phyloP scores from a whole-genome alignment of 2,888 invertebrate genomes.

The Chrysolina americana region DNA sequence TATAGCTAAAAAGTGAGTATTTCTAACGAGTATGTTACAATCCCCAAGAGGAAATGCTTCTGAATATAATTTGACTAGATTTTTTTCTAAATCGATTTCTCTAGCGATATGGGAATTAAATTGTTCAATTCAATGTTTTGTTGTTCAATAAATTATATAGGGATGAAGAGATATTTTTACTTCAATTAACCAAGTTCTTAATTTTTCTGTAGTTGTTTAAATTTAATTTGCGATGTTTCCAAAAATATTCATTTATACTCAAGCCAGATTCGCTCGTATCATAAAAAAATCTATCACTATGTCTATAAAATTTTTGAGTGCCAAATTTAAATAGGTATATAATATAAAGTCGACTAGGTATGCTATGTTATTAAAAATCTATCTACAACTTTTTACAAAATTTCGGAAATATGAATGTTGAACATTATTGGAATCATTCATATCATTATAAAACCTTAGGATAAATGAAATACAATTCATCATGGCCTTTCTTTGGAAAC shows the following conservation, averaged over 20 bases:
- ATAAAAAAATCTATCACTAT: slow-evolving; percentile 48
- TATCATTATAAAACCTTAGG: slow-evolving; percentile 30
- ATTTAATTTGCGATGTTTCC: background rate
- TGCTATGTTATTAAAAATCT: slow-evolving; percentile 62
- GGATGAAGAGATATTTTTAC: no score
- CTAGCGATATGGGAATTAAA: no score
- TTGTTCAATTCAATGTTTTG: no score
- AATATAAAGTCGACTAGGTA: slow-evolving; percentile 63
- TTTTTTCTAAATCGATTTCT: no score
- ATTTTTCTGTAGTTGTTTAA: background rate
- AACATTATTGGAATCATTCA: slow-evolving; percentile 49
- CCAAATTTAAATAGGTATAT: slow-evolving; percentile 58
- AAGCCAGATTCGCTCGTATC: slow-evolving; percentile 22
- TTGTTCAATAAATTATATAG: no score
- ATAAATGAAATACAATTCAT: slow-evolving; percentile 42
- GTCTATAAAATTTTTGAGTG: slow-evolving; percentile 61
- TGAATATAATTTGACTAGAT: no score
- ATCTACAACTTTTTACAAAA: slow-evolving; percentile 64
- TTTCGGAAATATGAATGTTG: slow-evolving; percentile 55
- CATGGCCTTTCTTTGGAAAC: slow-evolving; percentile 30
- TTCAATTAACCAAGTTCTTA: no score
- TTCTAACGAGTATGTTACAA: no score
- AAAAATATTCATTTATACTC: slow-evolving; percentile 2
- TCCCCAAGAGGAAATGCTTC: no score
- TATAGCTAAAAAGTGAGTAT: no score